A percentile compares a stretch with the other conserved stretches of the same genome.
phyloP scores from a whole-genome alignment of 2,113 vertebrate genomes.

The Alligator mississippiensis region DNA sequence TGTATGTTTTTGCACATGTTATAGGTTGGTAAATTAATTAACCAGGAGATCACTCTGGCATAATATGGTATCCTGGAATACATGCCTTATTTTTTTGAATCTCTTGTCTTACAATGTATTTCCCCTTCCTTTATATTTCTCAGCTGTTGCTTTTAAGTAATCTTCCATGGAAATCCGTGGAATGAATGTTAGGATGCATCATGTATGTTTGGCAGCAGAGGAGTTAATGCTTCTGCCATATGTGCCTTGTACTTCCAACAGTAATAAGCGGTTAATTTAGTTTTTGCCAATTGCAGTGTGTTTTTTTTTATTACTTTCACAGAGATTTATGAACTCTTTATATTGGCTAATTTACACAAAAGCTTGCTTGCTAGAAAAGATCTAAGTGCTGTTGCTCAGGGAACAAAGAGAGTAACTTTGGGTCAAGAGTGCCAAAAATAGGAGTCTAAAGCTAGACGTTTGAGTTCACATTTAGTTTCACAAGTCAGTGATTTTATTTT shows the following conservation, averaged over 20 bases:
- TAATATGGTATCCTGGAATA: not conserved
- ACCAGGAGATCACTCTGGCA: not conserved
- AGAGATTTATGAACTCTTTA: slow-evolving; percentile 68
- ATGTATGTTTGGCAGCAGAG: slow-evolving; percentile 33
- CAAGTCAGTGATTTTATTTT: slow-evolving; percentile 50
- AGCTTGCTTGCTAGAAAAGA: slow-evolving; percentile 57
- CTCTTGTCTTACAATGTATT: not conserved
- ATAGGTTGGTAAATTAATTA: not conserved
- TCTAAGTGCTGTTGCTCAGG: not conserved
- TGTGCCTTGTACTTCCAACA: slow-evolving; percentile 50
- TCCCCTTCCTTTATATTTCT: not conserved
- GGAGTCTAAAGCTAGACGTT: slow-evolving; percentile 41
- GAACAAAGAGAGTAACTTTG: not conserved
- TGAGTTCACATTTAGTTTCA: slow-evolving; percentile 53
- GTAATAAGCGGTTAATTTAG: slow-evolving; percentile 36
- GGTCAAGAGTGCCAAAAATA: slow-evolving; percentile 48
- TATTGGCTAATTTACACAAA: slow-evolving; percentile 59
- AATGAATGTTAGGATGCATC: not conserved
- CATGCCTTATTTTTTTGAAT: not conserved
- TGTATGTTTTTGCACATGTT: not conserved
- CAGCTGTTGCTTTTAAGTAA: not conserved
- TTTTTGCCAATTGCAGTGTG: slow-evolving; percentile 47
- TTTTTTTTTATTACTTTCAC: slow-evolving; percentile 63
- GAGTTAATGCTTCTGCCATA: slow-evolving; percentile 53
- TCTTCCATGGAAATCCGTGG: not conserved